Conservation (phyloP, 2,113 vertebrate genomes). For the Pionites leucogaster region DNA sequence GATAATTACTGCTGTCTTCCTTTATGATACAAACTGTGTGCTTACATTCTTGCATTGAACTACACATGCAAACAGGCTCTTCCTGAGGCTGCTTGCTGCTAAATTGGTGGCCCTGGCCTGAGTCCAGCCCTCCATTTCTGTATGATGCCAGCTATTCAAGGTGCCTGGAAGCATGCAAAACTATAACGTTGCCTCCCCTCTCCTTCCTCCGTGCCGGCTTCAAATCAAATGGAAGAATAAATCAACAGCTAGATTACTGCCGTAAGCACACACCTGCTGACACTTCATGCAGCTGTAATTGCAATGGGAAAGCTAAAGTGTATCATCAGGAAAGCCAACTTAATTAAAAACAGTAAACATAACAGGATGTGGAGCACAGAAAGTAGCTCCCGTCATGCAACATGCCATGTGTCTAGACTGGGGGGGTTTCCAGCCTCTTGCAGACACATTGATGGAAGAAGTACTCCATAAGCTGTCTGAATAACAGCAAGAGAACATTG, state of each 20-base stretch:
- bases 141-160: not conserved
- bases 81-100: not conserved
- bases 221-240: slow-evolving; percentile 10
- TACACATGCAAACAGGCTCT: not conserved
- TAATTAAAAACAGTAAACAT: slow-evolving; percentile 48
- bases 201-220: not conserved
- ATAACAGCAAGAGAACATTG: not conserved
- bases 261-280: slow-evolving; percentile 39
- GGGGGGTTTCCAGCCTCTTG: not conserved
- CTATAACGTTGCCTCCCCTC: not conserved
- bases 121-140: not conserved
- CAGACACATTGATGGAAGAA: not conserved
- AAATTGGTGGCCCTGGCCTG: not conserved
- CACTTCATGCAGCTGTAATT: slow-evolving; percentile 27
- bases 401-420: not conserved
- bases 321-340: slow-evolving; percentile 13
- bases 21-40: not conserved
- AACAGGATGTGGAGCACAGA: not conserved
- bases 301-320: not conserved
- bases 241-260: not conserved
- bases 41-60: not conserved
- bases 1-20: not conserved
- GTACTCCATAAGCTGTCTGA: not conserved
- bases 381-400: not conserved
- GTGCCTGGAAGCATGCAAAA: not conserved